Percentiles rank a stretch among this genome's conserved stretches.
phyloP scores from a whole-genome alignment of 2,888 invertebrate species.

The Agrochola circellaris region DNA sequence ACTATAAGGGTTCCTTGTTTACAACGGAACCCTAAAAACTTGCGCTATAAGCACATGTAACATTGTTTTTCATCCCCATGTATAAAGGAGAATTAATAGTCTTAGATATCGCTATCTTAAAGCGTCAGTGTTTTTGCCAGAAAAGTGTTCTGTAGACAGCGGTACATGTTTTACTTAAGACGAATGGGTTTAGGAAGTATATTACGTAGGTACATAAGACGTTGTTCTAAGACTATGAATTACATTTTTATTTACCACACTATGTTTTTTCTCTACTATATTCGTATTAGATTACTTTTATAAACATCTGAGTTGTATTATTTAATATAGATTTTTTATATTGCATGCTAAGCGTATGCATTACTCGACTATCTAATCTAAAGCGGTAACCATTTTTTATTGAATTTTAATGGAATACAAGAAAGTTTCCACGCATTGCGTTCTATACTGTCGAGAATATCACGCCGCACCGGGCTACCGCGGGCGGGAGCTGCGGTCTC shows the following conservation, averaged over 20 bases:
- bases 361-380: background rate
- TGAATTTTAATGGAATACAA: background rate
- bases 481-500: too few species aligned
- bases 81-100: constrained; percentile 58
- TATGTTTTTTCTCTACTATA: background rate
- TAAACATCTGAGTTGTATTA: too few species aligned
- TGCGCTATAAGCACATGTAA: background rate
- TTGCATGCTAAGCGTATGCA: background rate
- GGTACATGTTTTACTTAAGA: constrained; percentile 46
- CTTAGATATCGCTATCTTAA: constrained; percentile 44
- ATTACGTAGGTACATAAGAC: constrained; percentile 6
- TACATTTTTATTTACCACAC: background rate
- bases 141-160: constrained; percentile 35
- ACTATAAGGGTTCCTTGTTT: too few species aligned
- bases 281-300: background rate
- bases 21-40: too few species aligned
- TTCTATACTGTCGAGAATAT: too few species aligned
- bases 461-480: too few species aligned
- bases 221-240: constrained; percentile 1
- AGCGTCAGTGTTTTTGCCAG: constrained; percentile 50
- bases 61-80: constrained; percentile 39
- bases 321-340: background rate
- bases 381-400: background rate
- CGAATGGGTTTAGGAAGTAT: constrained; percentile 47
- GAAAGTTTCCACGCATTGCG: background rate